Percentiles rank a stretch among this genome's conserved stretches.
phyloP scores from a whole-genome alignment of 2,113 vertebrate species.

The Poecilia latipinna region DNA sequence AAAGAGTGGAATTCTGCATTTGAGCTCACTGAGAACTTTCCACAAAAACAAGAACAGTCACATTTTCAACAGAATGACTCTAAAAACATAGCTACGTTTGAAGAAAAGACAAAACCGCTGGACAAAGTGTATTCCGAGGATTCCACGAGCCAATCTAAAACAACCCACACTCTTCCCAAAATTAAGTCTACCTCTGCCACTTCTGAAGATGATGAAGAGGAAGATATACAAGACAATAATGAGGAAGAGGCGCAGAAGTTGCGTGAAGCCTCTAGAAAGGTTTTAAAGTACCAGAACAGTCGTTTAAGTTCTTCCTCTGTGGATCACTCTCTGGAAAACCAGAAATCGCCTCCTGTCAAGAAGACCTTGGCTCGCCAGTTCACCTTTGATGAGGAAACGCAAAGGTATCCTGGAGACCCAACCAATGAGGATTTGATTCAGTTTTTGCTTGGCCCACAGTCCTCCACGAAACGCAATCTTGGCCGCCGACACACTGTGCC shows the following conservation, averaged over 20 bases:
- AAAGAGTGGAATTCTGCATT: conserved; percentile 65
- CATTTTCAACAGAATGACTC: not conserved
- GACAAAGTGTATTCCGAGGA: conserved; percentile 18
- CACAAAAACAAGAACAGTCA: not conserved
- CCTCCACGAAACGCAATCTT: conserved; percentile 35
- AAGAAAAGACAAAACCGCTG: conserved; percentile 24
- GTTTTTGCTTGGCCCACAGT: conserved; percentile 39
- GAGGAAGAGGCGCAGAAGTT: conserved; percentile 75
- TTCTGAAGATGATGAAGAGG: conserved; percentile 33
- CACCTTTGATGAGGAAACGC: conserved; percentile 62
- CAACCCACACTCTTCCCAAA: conserved; percentile 13
- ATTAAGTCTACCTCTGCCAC: conserved; percentile 17
- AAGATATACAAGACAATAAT: conserved; percentile 67
- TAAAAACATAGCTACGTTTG: not conserved
- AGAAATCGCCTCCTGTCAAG: conserved; percentile 44
- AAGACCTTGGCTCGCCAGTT: conserved; percentile 31
- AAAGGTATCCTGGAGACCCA: conserved; percentile 41
- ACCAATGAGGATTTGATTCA: conserved; percentile 55
- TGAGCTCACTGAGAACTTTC: conserved; percentile 35
- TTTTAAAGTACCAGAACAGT: conserved; percentile 75
- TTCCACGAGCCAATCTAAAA: not conserved
- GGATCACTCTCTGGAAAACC: conserved; percentile 61
- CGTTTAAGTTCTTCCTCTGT: conserved; percentile 69
- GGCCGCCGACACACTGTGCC: conserved; percentile 73
- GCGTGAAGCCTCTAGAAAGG: conserved; percentile 76